A percentile compares a stretch with the other conserved stretches of the same genome.
phyloP scores from a whole-genome alignment of 2,113 vertebrate species.

The Pleuronectes platessa region DNA sequence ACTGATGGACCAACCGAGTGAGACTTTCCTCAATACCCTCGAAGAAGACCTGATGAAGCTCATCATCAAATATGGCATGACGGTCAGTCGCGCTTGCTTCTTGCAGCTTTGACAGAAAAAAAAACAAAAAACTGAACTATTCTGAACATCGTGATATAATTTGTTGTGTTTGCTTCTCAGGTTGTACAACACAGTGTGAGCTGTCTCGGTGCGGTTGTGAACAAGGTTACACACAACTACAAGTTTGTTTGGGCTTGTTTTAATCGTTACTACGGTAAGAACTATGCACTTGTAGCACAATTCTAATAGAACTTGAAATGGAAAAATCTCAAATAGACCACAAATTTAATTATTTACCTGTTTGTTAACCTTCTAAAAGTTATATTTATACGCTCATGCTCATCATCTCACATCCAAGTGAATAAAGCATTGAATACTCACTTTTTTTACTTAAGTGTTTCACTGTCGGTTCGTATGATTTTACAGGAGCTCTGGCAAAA shows the following conservation, averaged over 20 bases:
- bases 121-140: no score
- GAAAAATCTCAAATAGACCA: neutral
- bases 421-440: no score
- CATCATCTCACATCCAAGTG: neutral
- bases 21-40: conserved; percentile 95
- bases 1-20: conserved; percentile 95
- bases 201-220: conserved; percentile 96
- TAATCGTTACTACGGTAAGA: conserved; percentile 96
- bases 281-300: neutral
- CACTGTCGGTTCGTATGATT: neutral
- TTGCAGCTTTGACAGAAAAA: neutral
- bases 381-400: no score
- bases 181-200: conserved; percentile 98
- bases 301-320: neutral
- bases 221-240: conserved; percentile 98
- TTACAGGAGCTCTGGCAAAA: conserved; percentile 92
- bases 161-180: conserved; percentile 76
- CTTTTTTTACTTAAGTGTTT: neutral
- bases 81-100: conserved; percentile 79
- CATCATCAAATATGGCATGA: conserved; percentile 99
- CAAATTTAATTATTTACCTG: neutral
- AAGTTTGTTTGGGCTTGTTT: conserved; percentile 99
- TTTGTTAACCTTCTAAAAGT: neutral
- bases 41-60: conserved; percentile 99
- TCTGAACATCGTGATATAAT: neutral